Evolutionary conservation across 1,140 invertebrate species (phyloP).

Genomic region (Octopus sinensis): DNA sequence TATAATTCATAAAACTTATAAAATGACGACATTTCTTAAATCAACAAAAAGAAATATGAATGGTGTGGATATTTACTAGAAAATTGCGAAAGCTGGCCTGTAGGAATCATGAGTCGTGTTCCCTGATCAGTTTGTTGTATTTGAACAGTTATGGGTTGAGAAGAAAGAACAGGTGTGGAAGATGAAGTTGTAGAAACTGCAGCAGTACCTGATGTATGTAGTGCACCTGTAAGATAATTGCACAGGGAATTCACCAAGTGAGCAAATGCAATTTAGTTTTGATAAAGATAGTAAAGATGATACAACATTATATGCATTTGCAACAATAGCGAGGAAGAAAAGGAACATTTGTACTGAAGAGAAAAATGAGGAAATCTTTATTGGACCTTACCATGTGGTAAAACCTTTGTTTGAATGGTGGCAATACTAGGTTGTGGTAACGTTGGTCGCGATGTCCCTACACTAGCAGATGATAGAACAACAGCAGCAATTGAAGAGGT

Average conservation of each 20-base stretch:
- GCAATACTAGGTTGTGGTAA: not conserved
- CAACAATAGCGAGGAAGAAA: too few species aligned
- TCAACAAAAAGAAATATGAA: too few species aligned
- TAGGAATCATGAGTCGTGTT: conserved; percentile 57
- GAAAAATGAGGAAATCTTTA: too few species aligned
- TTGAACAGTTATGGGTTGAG: conserved; percentile 56
- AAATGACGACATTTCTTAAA: too few species aligned
- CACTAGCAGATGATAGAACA: conserved; percentile 4
- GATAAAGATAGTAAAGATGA: too few species aligned
- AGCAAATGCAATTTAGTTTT: too few species aligned
- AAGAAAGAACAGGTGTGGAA: conserved; percentile 22
- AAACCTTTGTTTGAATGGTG: conserved; percentile 10
- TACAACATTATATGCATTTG: too few species aligned
- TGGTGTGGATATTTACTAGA: conserved; percentile 35
- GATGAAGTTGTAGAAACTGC: conserved; percentile 2
- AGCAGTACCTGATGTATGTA: not conserved
- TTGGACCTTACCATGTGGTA: not conserved
- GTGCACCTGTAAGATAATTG: not conserved
- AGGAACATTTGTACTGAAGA: too few species aligned
- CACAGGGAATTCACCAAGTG: too few species aligned
- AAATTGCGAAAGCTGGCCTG: conserved; percentile 52
- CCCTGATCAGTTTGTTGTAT: conserved; percentile 56
- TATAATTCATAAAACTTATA: too few species aligned
- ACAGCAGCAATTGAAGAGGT: conserved; percentile 6
- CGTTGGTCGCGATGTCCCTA: not conserved